Evolutionary conservation across 2,797 vertebrate species (phyloP).

Genomic region (Acipenser oxyrinchus): DNA sequence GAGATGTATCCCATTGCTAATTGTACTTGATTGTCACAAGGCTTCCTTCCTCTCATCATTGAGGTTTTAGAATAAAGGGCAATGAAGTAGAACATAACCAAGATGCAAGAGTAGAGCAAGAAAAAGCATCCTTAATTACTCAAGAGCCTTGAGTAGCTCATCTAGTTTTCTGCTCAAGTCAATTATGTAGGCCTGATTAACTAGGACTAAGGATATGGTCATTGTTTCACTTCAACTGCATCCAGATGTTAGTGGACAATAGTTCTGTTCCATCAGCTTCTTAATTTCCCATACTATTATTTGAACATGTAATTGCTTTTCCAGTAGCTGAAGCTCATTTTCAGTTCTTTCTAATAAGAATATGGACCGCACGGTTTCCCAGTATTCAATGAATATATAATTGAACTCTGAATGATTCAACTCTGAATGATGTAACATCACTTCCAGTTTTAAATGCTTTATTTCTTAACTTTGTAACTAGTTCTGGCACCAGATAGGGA

Average conservation of each 20-base stretch:
- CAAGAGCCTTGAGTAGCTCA: constrained; percentile 63
- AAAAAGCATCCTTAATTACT: constrained; percentile 72
- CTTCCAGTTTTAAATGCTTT: too few relatives aligned
- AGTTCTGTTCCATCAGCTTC: constrained; percentile 24
- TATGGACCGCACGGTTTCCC: too few relatives aligned
- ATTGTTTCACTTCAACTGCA: constrained; percentile 41
- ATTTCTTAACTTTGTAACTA: too few relatives aligned
- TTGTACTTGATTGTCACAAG: constrained; percentile 63
- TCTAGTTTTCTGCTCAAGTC: constrained; percentile 51
- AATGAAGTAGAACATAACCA: constrained; percentile 65
- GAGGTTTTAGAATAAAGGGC: constrained; percentile 68
- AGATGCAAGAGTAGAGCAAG: constrained; percentile 58
- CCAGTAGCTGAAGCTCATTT: constrained; percentile 13
- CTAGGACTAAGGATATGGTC: constrained; percentile 49
- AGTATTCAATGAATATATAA: too few relatives aligned
- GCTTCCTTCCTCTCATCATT: constrained; percentile 61
- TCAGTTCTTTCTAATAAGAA: too few relatives aligned
- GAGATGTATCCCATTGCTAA: constrained; percentile 62
- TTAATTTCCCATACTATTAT: constrained; percentile 22
- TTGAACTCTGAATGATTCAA: too few relatives aligned
- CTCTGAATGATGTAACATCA: too few relatives aligned
- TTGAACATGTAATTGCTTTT: constrained; percentile 30
- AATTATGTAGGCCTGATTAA: constrained; percentile 66
- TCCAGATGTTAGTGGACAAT: constrained; percentile 39
- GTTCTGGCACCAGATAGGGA: too few relatives aligned